These are phyloP conservation scores for Melikaiella ostensackeni DNA, from an alignment of 2,888 invertebrate genomes.

Conservation along the genomic window DNA sequence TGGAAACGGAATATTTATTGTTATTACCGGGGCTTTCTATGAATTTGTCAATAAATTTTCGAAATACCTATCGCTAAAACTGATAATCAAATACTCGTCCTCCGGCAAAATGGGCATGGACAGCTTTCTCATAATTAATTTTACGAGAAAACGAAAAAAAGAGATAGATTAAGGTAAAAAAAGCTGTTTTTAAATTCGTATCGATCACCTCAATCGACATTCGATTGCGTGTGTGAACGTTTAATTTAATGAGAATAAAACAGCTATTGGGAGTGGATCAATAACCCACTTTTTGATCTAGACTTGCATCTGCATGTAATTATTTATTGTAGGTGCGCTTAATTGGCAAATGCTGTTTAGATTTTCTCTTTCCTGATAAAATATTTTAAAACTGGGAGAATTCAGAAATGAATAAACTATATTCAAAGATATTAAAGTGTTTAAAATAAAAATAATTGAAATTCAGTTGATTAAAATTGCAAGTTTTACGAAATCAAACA, in stretches of 20 bases:
- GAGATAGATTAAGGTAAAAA: constrained; percentile 10
- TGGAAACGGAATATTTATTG: constrained; percentile 20
- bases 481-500: no score
- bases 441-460: no score
- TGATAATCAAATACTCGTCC: background rate
- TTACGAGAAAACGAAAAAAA: constrained; percentile 6
- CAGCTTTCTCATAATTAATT: constrained; percentile 17
- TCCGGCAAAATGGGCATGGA: background rate
- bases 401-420: no score
- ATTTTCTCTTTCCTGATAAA: background rate
- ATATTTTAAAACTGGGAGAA: background rate
- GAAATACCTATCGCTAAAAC: background rate
- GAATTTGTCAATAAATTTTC: constrained; percentile 20
- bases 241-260: constrained; percentile 34
- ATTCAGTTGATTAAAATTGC: no score
- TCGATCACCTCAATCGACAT: constrained; percentile 26
- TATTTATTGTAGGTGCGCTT: background rate
- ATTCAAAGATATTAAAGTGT: no score
- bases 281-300: constrained; percentile 31
- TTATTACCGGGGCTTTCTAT: background rate
- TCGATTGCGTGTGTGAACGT: constrained; percentile 5
- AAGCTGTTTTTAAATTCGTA: constrained; percentile 10
- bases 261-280: constrained; percentile 21
- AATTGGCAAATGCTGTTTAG: background rate
- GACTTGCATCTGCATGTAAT: constrained; percentile 9